These are phyloP conservation scores for Drosophila subobscura DNA, from an alignment of 1,140 invertebrate species.

Conservation along the genomic window DNA sequence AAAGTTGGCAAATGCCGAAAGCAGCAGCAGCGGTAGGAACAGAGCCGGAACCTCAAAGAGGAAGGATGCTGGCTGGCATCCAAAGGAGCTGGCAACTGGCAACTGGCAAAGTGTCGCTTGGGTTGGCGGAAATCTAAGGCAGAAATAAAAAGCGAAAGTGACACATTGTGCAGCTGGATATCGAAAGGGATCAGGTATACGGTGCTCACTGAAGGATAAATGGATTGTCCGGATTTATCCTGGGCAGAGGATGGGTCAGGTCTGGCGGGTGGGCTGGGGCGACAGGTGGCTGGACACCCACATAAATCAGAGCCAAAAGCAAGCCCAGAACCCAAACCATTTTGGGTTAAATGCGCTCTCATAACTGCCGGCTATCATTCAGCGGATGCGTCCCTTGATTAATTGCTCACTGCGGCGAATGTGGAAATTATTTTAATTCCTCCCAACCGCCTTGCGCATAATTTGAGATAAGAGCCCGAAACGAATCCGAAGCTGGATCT, in stretches of 20 bases:
- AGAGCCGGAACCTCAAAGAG: constrained; percentile 9
- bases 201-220: not conserved
- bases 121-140: constrained; percentile 60
- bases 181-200: constrained; percentile 8
- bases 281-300: constrained; percentile 35
- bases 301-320: constrained; percentile 42
- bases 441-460: constrained; percentile 44
- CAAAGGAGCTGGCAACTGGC: not conserved
- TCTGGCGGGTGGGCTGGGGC: not conserved
- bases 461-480: constrained; percentile 57
- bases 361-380: constrained; percentile 68
- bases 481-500: constrained; percentile 21
- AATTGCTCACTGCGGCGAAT: constrained; percentile 73
- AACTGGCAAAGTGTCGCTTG: constrained; percentile 44
- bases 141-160: constrained; percentile 59
- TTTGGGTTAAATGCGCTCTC: constrained; percentile 35
- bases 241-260: constrained; percentile 7
- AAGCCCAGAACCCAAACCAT: constrained; percentile 3
- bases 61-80: no score
- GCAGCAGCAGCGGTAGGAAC: constrained; percentile 7
- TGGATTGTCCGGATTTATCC: constrained; percentile 2
- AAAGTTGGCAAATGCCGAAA: constrained; percentile 52
- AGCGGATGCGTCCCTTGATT: constrained; percentile 50
- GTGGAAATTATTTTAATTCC: constrained; percentile 78
- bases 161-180: constrained; percentile 50